Percentiles rank a stretch among this genome's conserved stretches.
Conservation (phyloP, 2,888 invertebrate species). For the Ametastegia equiseti region DNA sequence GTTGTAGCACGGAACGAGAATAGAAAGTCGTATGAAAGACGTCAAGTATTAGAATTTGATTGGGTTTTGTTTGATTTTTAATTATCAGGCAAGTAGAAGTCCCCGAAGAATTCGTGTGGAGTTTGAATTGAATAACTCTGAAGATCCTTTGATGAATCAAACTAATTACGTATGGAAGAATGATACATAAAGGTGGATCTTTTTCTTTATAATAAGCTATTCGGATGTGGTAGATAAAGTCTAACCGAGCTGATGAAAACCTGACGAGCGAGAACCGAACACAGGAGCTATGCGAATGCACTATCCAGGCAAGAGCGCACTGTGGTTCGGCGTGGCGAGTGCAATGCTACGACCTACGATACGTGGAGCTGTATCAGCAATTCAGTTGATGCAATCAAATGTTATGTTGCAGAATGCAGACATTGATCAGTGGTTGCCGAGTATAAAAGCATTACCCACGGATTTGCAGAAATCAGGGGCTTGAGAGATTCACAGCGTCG, state of each 20-base stretch:
- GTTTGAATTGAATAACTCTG: neutral
- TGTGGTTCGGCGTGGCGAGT: neutral
- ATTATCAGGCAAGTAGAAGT: no score
- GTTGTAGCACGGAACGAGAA: neutral
- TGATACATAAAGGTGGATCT: neutral
- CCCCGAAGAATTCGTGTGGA: neutral
- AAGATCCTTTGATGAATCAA: neutral
- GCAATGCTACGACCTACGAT: neutral
- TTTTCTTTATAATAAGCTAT: neutral
- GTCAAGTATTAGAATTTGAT: neutral
- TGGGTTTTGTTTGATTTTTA: neutral
- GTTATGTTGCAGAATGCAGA: neutral
- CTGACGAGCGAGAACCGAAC: neutral
- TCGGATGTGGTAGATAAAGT: neutral
- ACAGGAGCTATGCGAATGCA: neutral
- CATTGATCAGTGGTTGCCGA: no score
- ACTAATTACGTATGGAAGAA: neutral
- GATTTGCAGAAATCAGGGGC: no score
- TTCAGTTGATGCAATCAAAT: constrained; percentile 2
- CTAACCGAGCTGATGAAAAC: neutral
- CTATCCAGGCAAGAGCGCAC: neutral
- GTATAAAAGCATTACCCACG: no score
- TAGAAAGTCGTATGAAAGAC: neutral
- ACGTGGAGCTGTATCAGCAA: neutral
- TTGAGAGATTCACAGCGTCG: no score